Evolutionary conservation across 2,113 vertebrate genomes (phyloP).

Genomic region (Chroicocephalus ridibundus): DNA sequence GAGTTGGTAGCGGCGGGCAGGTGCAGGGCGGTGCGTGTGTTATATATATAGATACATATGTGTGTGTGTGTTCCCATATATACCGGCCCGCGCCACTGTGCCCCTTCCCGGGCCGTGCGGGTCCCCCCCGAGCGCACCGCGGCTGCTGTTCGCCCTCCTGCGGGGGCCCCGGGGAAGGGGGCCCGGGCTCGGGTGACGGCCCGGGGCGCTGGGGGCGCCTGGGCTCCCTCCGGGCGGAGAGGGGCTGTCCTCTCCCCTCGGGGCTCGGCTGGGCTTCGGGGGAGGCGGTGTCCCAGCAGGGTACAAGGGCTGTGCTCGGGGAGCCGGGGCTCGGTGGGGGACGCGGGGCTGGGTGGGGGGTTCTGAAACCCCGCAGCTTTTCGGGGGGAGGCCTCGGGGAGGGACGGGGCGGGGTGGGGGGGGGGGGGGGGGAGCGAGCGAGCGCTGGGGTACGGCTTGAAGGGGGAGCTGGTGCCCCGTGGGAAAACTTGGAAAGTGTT

Average conservation of each 20-base stretch:
- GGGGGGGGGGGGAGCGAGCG: too few relatives aligned
- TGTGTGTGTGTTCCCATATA: neutral
- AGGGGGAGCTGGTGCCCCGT: neutral
- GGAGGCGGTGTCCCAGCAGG: neutral
- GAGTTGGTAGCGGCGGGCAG: neutral
- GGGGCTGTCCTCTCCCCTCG: too few relatives aligned
- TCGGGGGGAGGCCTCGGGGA: neutral
- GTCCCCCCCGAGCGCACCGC: neutral
- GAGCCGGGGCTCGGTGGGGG: neutral
- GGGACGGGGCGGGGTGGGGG: neutral
- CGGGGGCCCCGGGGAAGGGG: neutral
- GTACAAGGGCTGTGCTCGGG: neutral
- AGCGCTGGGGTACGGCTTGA: neutral
- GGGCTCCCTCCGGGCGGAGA: neutral
- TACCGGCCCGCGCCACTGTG: neutral
- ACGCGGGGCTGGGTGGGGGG: neutral
- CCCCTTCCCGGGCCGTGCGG: neutral
- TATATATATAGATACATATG: neutral
- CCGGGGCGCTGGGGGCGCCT: neutral
- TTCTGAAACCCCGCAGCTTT: neutral
- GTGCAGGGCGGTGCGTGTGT: neutral
- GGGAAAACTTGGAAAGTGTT: constrained; percentile 18
- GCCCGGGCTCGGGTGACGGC: neutral
- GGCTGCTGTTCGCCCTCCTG: neutral
- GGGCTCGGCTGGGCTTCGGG: neutral